Evolutionary conservation across 2,888 invertebrate genomes (phyloP), one percentile per base, ranked within the genome.

Genomic region (Drosophila paramelanica): DNA sequence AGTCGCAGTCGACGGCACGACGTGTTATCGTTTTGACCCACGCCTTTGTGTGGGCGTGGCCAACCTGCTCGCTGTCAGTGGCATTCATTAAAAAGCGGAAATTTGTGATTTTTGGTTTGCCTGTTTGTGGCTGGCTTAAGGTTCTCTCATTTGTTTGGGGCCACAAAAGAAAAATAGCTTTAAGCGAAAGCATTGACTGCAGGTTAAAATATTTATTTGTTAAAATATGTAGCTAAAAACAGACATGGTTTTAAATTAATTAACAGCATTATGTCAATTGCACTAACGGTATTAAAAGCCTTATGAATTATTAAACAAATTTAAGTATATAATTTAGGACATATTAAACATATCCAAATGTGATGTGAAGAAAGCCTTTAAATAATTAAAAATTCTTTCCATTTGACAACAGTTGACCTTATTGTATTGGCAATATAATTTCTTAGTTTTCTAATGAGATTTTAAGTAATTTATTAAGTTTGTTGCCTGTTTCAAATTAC

Each of bases 41-140:
- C 72, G 75, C 75, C 78, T 49, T n/a, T 38, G 23, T 45, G 23
- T 56, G 61, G 66, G 50, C 66, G 59, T 59, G 64, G 3, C 71
- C 23, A 59, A 47, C 20, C 51, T 52, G 20, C 42, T 14, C 31
- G 47, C 64, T 70, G 77, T 69, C 72, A 62, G 53, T 58, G 58
- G 71, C 73, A 78, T 78, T 86, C 88, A 86, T 86, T 87, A 81
- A 75, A 81, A 86, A 79, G 67, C 88, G 84, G 88, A 87, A 86
- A 86, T 87, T 80, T 88, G 74, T 81, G 86, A 87, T 88, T 87
- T 86, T 84, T 73, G 83, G 61, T 61, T 75, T 73, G 81, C 57
- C 67, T 67, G 58, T 45, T 59, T 71, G 62, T 47, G 72, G 46
- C 42, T 10, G 52, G 36, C 69, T 70, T 45, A 65, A 51, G 70